Evolutionary conservation across 2,888 invertebrate species (phyloP), one percentile per base, ranked within the genome.

Genomic region (Chaetoderma sp.): DNA sequence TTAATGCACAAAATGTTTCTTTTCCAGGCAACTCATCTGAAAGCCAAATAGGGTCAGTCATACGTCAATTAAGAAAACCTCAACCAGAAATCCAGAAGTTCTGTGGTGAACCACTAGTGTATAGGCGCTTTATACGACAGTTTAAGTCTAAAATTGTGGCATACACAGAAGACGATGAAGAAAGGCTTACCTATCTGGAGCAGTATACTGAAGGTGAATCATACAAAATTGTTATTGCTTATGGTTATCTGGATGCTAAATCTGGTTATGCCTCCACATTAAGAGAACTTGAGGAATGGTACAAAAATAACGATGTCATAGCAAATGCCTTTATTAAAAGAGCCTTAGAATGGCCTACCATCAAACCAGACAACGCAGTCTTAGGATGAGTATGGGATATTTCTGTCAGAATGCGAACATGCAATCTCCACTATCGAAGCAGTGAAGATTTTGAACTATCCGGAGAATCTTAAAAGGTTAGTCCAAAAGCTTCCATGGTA

Each of bases 131-230:
- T 39, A 21, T 61, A 28, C 52, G 45, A 21, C 59, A 58, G 47
- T 67, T 63, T 23, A 27, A 50, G 6, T 21, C 32, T 21, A 39
- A 56, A 10, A 49, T 66, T 21, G 50, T 55, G 23, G 25, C 30
- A 13, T 30, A 65, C 27, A 36, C 65, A 8, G 30, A 49, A n/a
- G 18, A 13, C 33, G 58, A 39, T 25, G 63, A 58, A 44, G 59
- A 67, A 45, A 57, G 23, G 23, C 44, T 67, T 44, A 67, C 30
- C 25, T 67, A 52, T 59, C 45, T 67, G 18, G 59, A 63, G 49
- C 67, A 67, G 49, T 63, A 47, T 33, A 63, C 63, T 1, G 45
- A 23, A 18, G 66, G 54, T 10, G 66, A 66, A 36, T 49, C 66
- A 18, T 28, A 63, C 28, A 57, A 33, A 45, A 64, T 67, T 4